Percentiles rank a stretch among this genome's conserved stretches.
Evolutionary conservation across 2,888 invertebrate species (phyloP).

Genomic region (Tricholauxania praeusta): DNA sequence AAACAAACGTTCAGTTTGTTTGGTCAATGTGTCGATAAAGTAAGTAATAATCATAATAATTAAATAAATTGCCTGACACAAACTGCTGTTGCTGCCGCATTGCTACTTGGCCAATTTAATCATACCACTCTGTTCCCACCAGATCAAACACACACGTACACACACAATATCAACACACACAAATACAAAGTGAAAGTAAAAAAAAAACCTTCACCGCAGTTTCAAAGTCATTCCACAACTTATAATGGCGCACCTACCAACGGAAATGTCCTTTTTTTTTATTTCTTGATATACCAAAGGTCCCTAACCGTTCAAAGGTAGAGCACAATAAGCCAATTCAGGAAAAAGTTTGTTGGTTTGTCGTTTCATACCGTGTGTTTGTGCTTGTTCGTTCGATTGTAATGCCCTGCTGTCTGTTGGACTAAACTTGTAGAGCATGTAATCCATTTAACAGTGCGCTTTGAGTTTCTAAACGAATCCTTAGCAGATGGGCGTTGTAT

Average conservation of each 20-base stretch:
- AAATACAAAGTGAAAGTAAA: not conserved
- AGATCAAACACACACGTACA: not conserved
- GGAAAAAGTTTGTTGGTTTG: too few species aligned
- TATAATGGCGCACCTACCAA: not conserved
- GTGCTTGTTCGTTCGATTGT: not conserved
- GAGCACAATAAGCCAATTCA: too few species aligned
- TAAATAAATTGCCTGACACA: slow-evolving; percentile 19
- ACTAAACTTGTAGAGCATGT: too few species aligned
- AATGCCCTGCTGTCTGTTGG: not conserved
- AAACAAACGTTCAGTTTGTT: not conserved
- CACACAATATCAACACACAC: not conserved
- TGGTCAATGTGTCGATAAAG: slow-evolving; percentile 8
- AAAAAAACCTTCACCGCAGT: not conserved
- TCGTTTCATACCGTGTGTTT: not conserved
- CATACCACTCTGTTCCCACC: too few species aligned
- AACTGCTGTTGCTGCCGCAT: not conserved
- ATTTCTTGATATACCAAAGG: not conserved
- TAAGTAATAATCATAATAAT: slow-evolving; percentile 25
- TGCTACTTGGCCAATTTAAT: slow-evolving; percentile 10
- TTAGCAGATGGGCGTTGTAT: not conserved
- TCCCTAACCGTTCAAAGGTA: not conserved
- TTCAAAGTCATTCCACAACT: slow-evolving; percentile 22
- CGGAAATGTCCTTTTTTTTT: not conserved
- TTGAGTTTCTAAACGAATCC: not conserved
- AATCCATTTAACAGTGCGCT: not conserved